Conservation (phyloP, 92 coral and sea anemone genomes). For the Siderastrea radians region DNA sequence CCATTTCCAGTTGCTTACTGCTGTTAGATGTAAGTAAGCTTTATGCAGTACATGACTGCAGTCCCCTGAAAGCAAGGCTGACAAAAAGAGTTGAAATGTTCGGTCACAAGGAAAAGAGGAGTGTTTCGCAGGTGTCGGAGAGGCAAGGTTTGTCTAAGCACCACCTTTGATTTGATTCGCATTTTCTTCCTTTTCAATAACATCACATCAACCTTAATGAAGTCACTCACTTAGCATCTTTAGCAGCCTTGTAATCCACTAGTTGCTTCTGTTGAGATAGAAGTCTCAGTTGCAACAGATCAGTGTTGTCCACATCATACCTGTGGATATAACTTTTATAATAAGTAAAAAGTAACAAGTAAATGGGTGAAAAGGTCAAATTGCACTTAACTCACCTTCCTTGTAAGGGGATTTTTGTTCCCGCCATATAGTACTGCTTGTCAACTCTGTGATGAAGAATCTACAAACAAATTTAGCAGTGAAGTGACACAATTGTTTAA, state of each 20-base stretch:
- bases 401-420: slow-evolving; percentile 79
- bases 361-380: background rate
- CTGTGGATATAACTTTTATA: slow-evolving; percentile 15
- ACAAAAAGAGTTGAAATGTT: no score
- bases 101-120: no score
- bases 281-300: slow-evolving; percentile 78
- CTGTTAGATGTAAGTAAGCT: no score
- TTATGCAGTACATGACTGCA: no score
- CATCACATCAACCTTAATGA: background rate
- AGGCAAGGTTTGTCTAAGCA: no score
- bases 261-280: slow-evolving; percentile 81
- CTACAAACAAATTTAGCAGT: slow-evolving; percentile 33
- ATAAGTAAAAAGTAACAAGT: background rate
- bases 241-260: slow-evolving; percentile 62
- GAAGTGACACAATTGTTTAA: background rate
- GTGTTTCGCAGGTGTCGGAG: no score
- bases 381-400: slow-evolving; percentile 62
- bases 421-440: slow-evolving; percentile 91
- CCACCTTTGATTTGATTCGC: no score
- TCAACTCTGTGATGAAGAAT: slow-evolving; percentile 89
- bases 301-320: slow-evolving; percentile 89
- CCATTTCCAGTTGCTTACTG: no score
- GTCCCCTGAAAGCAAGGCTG: no score
- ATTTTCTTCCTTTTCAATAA: background rate
- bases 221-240: slow-evolving; percentile 57